A percentile compares a stretch with the other conserved stretches of the same genome.
phyloP scores from a whole-genome alignment of 2,888 invertebrate species.

The Dynastes maya region DNA sequence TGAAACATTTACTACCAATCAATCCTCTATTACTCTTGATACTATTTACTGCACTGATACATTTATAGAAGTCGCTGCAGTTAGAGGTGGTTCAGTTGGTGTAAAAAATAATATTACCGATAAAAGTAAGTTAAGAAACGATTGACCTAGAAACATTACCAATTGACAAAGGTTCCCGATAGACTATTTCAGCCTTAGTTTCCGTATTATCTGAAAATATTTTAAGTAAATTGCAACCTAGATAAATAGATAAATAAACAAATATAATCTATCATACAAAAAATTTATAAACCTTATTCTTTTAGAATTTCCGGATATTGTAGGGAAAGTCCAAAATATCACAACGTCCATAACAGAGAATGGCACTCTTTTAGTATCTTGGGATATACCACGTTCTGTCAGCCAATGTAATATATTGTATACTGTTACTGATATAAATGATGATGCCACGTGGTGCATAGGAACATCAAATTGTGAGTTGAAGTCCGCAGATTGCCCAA shows the following conservation, averaged over 20 bases:
- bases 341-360: too few relatives aligned
- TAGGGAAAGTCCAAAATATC: too few relatives aligned
- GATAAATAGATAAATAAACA: too few relatives aligned
- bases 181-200: too few relatives aligned
- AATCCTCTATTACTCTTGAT: neutral
- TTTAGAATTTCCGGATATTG: too few relatives aligned
- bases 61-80: neutral
- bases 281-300: neutral
- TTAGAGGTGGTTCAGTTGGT: neutral
- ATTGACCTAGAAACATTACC: too few relatives aligned
- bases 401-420: neutral
- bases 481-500: neutral
- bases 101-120: neutral
- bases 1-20: neutral
- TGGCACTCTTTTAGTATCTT: neutral
- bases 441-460: neutral
- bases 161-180: too few relatives aligned
- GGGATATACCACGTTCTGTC: neutral
- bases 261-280: neutral
- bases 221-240: too few relatives aligned
- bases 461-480: neutral
- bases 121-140: neutral
- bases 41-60: neutral
- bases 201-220: too few relatives aligned
- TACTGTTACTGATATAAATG: neutral